These are phyloP conservation scores for Eurosta solidaginis DNA, from an alignment of 1,140 invertebrate genomes.

Conservation along the genomic window DNA sequence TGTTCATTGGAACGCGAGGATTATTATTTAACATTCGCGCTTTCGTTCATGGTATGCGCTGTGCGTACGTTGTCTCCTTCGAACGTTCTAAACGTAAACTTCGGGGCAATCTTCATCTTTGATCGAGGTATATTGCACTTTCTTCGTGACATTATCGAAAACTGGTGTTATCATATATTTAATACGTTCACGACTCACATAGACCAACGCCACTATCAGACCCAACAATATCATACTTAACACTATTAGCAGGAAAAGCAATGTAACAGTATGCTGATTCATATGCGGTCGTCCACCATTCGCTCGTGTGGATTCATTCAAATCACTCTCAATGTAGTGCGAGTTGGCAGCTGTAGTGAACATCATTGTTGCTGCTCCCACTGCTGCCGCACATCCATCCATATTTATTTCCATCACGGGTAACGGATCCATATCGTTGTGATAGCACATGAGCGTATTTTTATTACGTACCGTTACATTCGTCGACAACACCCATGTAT, in stretches of 20 bases:
- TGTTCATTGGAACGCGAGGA: not conserved
- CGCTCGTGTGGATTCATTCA: slow-evolving; percentile 40
- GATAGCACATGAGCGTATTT: slow-evolving; percentile 63
- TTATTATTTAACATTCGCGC: not conserved
- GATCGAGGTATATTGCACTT: slow-evolving; percentile 77
- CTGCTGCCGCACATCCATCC: slow-evolving; percentile 53
- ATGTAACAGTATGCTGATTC: slow-evolving; percentile 60
- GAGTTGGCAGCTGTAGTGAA: slow-evolving; percentile 43
- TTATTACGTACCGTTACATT: slow-evolving; percentile 68
- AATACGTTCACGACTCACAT: slow-evolving; percentile 66
- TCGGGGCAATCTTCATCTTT: slow-evolving; percentile 62
- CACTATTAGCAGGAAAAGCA: slow-evolving; percentile 65
- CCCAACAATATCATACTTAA: slow-evolving; percentile 64
- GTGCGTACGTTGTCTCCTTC: too few species aligned
- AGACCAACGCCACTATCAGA: slow-evolving; percentile 65
- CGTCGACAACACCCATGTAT: slow-evolving; percentile 69
- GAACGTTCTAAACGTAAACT: slow-evolving; percentile 52
- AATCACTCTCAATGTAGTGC: slow-evolving; percentile 38
- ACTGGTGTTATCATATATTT: slow-evolving; percentile 67
- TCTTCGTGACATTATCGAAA: slow-evolving; percentile 69
- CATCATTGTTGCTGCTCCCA: slow-evolving; percentile 50
- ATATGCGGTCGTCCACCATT: slow-evolving; percentile 39
- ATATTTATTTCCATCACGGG: slow-evolving; percentile 57
- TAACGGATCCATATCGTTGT: slow-evolving; percentile 49
- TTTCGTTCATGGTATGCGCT: not conserved